Base-by-base conservation (phyloP, 2,113 vertebrate genomes). In the Megaceryle maxima region DNA sequence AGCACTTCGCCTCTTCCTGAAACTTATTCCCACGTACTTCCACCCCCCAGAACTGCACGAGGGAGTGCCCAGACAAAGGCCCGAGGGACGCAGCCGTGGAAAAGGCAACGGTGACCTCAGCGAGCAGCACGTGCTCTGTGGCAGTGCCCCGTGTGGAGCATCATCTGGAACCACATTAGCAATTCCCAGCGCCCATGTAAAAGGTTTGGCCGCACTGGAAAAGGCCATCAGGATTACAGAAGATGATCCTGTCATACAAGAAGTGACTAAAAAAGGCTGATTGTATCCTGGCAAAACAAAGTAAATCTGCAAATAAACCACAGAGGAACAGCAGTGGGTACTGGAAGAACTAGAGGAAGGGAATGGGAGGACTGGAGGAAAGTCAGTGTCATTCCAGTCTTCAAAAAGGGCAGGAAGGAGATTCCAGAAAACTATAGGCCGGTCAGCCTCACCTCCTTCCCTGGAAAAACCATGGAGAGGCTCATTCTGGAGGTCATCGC, bases 61-160 rank as follows among this genome's bases (percentile, higher is more conserved):
- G n/a, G 1, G 44, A 29, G 72, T 2, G 37, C n/a, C 18, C 19
- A 17, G 43, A 18, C 7, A 8, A 35, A 18, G 1, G 2, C 37
- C 37, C 8, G 31, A 29, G 44, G 22, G 37, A 10, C 5, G 43
- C n/a, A 25, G 67, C 43, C 0, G 1, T 6, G 21, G 9, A 6
- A 25, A 39, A 35, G 67, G 55, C 67, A 63, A 73, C 16, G 11
- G 22, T 2, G 60, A 29, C 6, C 18, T 17, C 0, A 2, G 79
- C 7, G 4, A 0, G 48, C 48, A 22, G 48, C 48, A 20, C 48
- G 48, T 22, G 48, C 48, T 22, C 48, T 20, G 11, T 20, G 48
- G 48, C 46, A 21, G 46, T 48, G 44, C 44, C 16, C 13, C 1
- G 0, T 1, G 33, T 3, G 17, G 33, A 3, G 17, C 73, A 28